Base-by-base conservation (phyloP, 2,888 invertebrate species). In the Sinotaia quadrata region DNA sequence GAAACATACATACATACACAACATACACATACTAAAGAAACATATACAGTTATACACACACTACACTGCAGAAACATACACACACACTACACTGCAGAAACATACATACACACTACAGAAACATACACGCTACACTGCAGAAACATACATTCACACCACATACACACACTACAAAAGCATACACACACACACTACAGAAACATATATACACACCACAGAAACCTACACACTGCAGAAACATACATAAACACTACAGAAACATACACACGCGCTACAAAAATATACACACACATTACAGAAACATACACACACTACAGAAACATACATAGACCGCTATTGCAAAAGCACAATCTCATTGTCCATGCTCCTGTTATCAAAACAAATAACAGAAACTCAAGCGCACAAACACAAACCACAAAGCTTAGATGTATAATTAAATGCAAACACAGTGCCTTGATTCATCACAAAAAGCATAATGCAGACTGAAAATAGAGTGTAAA, bases 71-170 rank as follows among this genome's bases (percentile, higher is more conserved):
- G 21, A 49, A n/a, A 49, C 49, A 49, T 24, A 49, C 49, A 49
- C 49, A 49, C n/a, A 49, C 49, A 49, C 49, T n/a, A n/a, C n/a
- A n/a, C n/a, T n/a, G 24, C 49, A 49, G 21, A 18, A n/a, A 49
- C n/a, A 49, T 24, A 49, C 49, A 18, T 24, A 49, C 49, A 49
- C n/a, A 49, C 49, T n/a, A 49, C 49, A 49, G 7, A 49, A 24
- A 27, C 51, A 2, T n/a, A n/a, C 51, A 27, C 7, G 4, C 15
- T 10, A 21, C 21, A 10, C 21, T 2, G 27, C 5, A 51, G 24
- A 51, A 4, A 24, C 51, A n/a, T 27, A 18, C n/a, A n/a, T n/a
- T n/a, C n/a, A n/a, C n/a, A n/a, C n/a, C 51, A 10, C 51, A 18
- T 27, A 10, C 12, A 51, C 51, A 49, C 49, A 52, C 29, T 8